Base-by-base conservation (phyloP, 2,113 vertebrate genomes). In the Orycteropus afer region DNA sequence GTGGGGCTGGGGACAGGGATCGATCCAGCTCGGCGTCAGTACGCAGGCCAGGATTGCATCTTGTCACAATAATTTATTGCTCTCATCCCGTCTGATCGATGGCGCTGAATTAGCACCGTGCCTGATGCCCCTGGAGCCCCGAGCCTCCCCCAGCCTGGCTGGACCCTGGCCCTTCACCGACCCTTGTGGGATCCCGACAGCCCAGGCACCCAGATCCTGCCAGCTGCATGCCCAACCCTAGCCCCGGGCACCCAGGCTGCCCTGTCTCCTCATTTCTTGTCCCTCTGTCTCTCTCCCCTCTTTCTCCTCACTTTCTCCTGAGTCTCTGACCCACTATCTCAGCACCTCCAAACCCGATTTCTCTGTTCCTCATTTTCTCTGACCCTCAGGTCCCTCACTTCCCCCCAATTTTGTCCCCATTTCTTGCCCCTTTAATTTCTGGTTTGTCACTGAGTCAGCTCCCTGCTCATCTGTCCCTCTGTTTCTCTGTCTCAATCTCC, bases 21-120 rank as follows among this genome's bases (percentile, higher is more conserved):
- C 99, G 99, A 99, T 99, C 99, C 96, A 98, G 98, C 98, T 99
- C 78, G 97, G 97, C 97, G 99, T 99, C 99, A 99, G 98, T 98
- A 99, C 98, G 98, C 98, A 98, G 99, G 98, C 98, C 98, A 99
- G 99, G 99, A 99, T 99, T 99, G 99, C 99, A 99, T 99, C 99
- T 99, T 99, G 99, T 99, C 99, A 99, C 99, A 99, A 99, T 99
- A 99, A 99, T 99, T 99, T 99, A 99, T 99, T 99, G 99, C 99
- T 99, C 99, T 99, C 99, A 99, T 99, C 99, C 99, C 98, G 97
- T 98, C 99, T 99, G 99, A 99, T 99, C 99, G 99, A 99, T 99
- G 99, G 98, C 98, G 95, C 98, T 99, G 99, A 99, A 99, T 99
- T 99, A 99, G 99, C 98, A 98, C 98, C 98, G 98, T 96, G 98